These are phyloP conservation scores for Leptinotarsa peninsularis DNA, from an alignment of 2,888 invertebrate genomes.

Conservation along the genomic window DNA sequence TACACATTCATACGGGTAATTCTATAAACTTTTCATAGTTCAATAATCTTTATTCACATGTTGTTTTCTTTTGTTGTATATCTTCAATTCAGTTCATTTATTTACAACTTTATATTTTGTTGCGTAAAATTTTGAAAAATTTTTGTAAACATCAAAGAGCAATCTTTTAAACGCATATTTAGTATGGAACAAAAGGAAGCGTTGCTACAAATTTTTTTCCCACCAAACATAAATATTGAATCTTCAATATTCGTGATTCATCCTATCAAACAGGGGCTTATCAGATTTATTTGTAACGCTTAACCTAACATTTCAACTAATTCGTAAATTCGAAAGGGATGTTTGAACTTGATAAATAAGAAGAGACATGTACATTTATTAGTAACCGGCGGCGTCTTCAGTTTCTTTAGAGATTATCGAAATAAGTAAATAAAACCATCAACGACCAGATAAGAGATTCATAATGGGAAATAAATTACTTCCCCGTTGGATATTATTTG, in stretches of 20 bases:
- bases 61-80: too few relatives aligned
- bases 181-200: too few relatives aligned
- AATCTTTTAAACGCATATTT: too few relatives aligned
- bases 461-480: conserved; percentile 15
- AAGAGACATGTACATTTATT: conserved; percentile 3
- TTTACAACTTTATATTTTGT: too few relatives aligned
- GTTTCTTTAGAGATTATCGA: conserved; percentile 2
- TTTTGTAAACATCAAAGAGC: too few relatives aligned
- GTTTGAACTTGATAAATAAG: conserved; percentile 15
- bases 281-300: not conserved
- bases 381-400: conserved; percentile 3
- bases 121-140: too few relatives aligned
- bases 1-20: too few relatives aligned
- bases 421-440: conserved; percentile 16
- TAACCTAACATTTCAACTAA: not conserved
- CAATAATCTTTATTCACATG: too few relatives aligned
- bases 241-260: not conserved
- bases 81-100: too few relatives aligned
- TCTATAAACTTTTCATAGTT: too few relatives aligned
- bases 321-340: conserved; percentile 7
- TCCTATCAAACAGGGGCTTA: not conserved
- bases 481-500: conserved; percentile 1
- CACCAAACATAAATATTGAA: not conserved
- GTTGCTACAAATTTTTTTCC: too few relatives aligned
- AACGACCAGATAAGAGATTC: conserved; percentile 6